phyloP scores from a whole-genome alignment of 2,113 vertebrate species.

The Camelus bactrianus region DNA sequence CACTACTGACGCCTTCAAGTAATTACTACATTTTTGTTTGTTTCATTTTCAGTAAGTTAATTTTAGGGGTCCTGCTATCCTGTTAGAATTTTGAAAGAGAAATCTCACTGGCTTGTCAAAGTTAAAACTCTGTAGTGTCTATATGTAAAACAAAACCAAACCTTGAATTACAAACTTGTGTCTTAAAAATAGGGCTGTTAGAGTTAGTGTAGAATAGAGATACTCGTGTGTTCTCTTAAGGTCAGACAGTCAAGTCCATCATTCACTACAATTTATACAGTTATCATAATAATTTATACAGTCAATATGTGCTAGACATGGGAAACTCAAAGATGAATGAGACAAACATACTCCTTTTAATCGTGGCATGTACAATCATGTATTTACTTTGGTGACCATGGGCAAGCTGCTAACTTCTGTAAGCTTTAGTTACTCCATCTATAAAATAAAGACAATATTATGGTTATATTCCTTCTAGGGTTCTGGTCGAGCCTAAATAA shows the following conservation, averaged over 20 bases:
- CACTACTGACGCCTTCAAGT: background rate
- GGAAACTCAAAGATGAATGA: conserved; percentile 30
- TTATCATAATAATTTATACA: background rate
- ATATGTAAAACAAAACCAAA: background rate
- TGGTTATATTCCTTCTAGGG: background rate
- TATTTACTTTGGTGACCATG: background rate
- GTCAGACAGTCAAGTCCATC: background rate
- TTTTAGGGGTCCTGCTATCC: background rate
- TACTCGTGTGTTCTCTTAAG: background rate
- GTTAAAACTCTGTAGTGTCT: background rate
- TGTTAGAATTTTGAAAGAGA: conserved; percentile 27
- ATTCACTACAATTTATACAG: background rate
- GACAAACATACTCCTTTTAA: background rate
- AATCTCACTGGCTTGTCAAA: conserved; percentile 6
- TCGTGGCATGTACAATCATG: background rate
- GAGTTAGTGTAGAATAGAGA: background rate
- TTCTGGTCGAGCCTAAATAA: background rate
- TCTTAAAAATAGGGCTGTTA: conserved; percentile 14
- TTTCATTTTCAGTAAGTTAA: conserved; percentile 10
- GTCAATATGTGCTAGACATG: background rate
- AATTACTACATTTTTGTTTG: background rate
- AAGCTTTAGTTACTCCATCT: background rate
- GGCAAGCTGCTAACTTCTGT: background rate
- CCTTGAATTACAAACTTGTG: background rate
- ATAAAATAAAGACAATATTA: background rate